Base-by-base conservation (phyloP, 2,797 vertebrate genomes). In the Poeciliopsis infans region DNA sequence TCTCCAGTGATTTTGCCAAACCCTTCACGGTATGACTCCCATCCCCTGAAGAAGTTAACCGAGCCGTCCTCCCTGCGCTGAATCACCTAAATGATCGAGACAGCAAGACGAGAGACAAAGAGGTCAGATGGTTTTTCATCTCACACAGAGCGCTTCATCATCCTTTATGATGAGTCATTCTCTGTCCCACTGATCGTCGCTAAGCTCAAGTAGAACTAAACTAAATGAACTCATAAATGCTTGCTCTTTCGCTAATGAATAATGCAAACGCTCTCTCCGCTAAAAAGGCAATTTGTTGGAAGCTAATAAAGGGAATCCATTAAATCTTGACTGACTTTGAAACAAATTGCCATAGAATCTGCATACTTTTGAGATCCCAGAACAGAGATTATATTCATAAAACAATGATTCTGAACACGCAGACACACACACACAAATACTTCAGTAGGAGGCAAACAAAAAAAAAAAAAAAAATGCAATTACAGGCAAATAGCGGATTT, bases 1-100 rank as follows among this genome's bases (percentile, higher is more conserved):
- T 99, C 98, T 23, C 97, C 97, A 0, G 97, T 98, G 88, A 99
- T 97, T 94, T 96, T 99, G 85, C 98, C 98, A 3, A 99, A 99
- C 89, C 98, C 98, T 0, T 99, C 97, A 18, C 96, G 94, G 82
- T 99, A 99, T 0, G 97, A 97, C 82, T 97, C 97, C 98, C 98
- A 99, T 76, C 96, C 97, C 0, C 97, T 95, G 94, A 99, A 99
- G 82, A 99, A 99, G 94, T 97, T 98, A 83, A 99, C 97, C 0
- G 97, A 97, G 87, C 98, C 98, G 0, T 99, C 98, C 86, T 98
- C 97, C 46, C 98, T 94, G 79, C 98, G 95, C 95, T 99, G 98
- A 73, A 99, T 97, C 82, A 99, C 98, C 98, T 99, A 90, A 47
- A 85, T 78, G 79, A 73, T 79, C 68, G 83, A 47, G 86, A 83